phyloP scores from a whole-genome alignment of 2,797 vertebrate species.

The Cirrhinus molitorella region DNA sequence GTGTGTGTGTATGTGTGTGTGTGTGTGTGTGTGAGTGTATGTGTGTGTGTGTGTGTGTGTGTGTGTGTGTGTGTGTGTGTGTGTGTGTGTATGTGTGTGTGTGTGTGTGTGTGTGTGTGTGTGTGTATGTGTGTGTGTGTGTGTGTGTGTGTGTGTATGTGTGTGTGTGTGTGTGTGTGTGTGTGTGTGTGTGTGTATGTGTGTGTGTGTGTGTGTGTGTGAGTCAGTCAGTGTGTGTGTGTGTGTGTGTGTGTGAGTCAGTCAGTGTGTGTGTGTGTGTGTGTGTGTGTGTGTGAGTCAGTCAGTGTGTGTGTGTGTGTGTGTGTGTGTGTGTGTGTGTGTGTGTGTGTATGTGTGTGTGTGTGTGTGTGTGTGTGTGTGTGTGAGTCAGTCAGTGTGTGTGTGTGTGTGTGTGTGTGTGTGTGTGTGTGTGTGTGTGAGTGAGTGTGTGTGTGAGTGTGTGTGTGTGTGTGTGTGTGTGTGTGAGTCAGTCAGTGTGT shows the following conservation, averaged over 20 bases:
- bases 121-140: neutral
- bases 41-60: neutral
- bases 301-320: neutral
- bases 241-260: neutral
- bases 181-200: neutral
- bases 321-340: neutral
- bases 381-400: too few species aligned
- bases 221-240: too few species aligned
- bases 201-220: neutral
- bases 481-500: neutral
- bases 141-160: neutral
- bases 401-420: neutral
- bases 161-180: neutral
- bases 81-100: neutral
- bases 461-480: neutral
- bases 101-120: neutral
- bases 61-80: neutral
- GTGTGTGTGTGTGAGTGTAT: neutral
- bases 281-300: neutral
- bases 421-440: neutral
- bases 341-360: neutral
- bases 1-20: too few species aligned
- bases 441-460: neutral
- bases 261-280: neutral
- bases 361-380: too few species aligned